phyloP scores from a whole-genome alignment of 2,888 invertebrate genomes.

The Agrochola lota region DNA sequence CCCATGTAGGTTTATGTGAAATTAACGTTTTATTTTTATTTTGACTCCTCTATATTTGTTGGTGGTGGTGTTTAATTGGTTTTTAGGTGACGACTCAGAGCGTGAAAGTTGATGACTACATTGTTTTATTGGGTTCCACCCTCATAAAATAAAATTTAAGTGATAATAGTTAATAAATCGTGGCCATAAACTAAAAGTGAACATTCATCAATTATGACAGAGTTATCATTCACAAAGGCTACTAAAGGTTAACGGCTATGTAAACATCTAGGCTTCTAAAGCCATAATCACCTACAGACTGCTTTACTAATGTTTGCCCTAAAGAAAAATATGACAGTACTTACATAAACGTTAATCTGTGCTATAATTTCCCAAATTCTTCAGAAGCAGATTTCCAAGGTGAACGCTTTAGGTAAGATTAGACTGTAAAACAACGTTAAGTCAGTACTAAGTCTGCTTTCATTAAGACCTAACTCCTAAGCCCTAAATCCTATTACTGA shows the following conservation, averaged over 20 bases:
- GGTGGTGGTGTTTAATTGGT: too few species aligned
- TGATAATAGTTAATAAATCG: too few species aligned
- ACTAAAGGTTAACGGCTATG: too few species aligned
- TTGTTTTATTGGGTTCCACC: too few species aligned
- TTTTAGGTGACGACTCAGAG: too few species aligned
- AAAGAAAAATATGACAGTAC: background rate
- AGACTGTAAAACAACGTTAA: conserved; percentile 40
- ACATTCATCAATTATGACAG: background rate
- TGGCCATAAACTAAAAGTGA: too few species aligned
- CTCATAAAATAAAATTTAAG: too few species aligned
- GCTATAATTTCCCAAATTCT: conserved; percentile 16
- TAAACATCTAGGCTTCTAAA: background rate
- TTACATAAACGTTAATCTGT: conserved; percentile 3
- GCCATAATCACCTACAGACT: too few species aligned
- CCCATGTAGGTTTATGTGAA: too few species aligned
- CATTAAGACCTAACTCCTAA: conserved; percentile 44
- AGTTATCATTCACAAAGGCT: background rate
- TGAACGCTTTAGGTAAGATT: conserved; percentile 28
- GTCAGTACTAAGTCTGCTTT: conserved; percentile 46
- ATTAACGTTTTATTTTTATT: too few species aligned
- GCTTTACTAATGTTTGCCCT: background rate
- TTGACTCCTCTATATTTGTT: too few species aligned
- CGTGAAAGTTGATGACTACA: too few species aligned
- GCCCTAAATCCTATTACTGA: conserved; percentile 40
- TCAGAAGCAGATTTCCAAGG: conserved; percentile 28